Base-by-base conservation (phyloP, 2,797 vertebrate species). In the Carduelis carduelis region DNA sequence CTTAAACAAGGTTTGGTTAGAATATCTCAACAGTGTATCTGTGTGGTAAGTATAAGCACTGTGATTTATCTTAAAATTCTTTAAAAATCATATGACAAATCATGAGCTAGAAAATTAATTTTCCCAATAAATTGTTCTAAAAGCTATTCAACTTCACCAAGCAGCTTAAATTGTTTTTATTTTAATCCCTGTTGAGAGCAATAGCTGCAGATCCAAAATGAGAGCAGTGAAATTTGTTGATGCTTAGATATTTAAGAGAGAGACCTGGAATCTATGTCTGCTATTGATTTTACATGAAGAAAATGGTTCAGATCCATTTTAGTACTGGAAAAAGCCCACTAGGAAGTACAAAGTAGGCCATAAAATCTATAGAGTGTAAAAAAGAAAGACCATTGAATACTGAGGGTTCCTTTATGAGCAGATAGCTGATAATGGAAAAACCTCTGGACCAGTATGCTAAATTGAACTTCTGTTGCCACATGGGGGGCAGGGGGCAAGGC, bases 221-320 rank as follows among this genome's bases (percentile, higher is more conserved):
- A 79, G 76, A 86, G 72, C 9, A 57, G 35, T 44, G 60, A 78
- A 87, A 83, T 83, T 90, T 92, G 70, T 82, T 47, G 55, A 59
- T 57, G 69, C n/a, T 81, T 76, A 71, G 74, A 21, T 86, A 35
- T 77, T 87, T 83, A 32, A 78, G n/a, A 76, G 55, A 59, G 37
- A 68, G 57, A 59, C 34, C 53, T 85, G 50, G n/a, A 93, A 84
- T 92, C 59, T 43, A 23, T 65, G 44, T 53, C 66, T 63, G 56
- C 11, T 93, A 80, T 95, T 93, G 93, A 95, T 95, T 97, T 95
- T 74, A 72, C 35, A n/a, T 20, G 17, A 83, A 65, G 39, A 90
- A 94, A 94, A 75, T n/a, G 15, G 59, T 89, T 93, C 59, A 83
- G 71, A 70, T 50, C 39, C 41, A 56, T 71, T 93, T 90, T 61